Conservation (phyloP, 2,113 vertebrate genomes). For the Echinops telfairi region DNA sequence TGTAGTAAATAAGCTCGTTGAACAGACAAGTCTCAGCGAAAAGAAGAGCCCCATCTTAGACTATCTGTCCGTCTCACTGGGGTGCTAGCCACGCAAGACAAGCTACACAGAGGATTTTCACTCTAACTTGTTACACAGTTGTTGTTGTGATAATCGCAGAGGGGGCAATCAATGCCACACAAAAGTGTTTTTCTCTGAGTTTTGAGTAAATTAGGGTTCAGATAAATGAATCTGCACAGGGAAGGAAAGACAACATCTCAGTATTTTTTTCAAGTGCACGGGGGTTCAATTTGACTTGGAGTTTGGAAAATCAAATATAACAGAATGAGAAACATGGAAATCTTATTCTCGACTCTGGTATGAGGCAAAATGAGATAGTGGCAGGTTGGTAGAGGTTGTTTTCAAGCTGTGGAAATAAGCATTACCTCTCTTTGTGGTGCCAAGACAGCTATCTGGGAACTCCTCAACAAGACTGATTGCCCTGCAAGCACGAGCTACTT, state of each 20-base stretch:
- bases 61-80: conserved; percentile 79
- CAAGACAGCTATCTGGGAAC: background rate
- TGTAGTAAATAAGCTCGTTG: conserved; percentile 71
- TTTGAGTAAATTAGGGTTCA: conserved; percentile 71
- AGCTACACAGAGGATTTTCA: conserved; percentile 83
- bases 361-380: background rate
- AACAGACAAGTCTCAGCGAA: conserved; percentile 78
- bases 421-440: background rate
- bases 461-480: background rate
- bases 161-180: conserved; percentile 82
- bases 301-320: conserved; percentile 46
- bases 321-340: conserved; percentile 21
- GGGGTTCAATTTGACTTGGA: conserved; percentile 23
- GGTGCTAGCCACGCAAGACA: conserved; percentile 72
- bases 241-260: conserved; percentile 45
- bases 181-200: conserved; percentile 77
- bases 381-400: background rate
- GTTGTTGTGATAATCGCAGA: conserved; percentile 77
- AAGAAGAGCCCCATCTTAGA: conserved; percentile 66
- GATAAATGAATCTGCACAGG: conserved; percentile 68
- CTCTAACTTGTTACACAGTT: conserved; percentile 71
- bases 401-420: background rate
- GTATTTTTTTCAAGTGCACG: conserved; percentile 39
- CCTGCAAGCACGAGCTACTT: background rate
- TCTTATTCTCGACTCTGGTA: background rate